Evolutionary conservation across 2,888 invertebrate genomes (phyloP), one percentile per base, ranked within the genome.

Genomic region (Torymus tubicola): DNA sequence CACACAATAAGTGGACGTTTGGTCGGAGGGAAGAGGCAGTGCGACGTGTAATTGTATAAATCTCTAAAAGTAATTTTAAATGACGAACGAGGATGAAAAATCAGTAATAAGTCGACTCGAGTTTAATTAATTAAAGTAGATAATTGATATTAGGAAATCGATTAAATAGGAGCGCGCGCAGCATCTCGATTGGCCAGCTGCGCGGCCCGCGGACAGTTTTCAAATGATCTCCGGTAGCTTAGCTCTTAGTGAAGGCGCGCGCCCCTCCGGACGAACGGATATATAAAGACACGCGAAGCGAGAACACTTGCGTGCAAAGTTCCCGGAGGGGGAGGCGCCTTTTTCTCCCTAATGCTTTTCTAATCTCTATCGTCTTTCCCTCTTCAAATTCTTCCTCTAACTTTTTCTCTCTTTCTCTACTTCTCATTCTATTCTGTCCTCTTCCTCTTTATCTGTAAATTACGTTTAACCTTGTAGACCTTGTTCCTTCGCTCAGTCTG

Each of bases 181-280:
- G 90, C 89, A 89, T 89, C 89, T 89, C 87, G 90, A 75, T 90
- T 90, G 90, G 90, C 90, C 89, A 82, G 90, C 90, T 87, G 90
- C 89, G 90, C 86, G 83, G 87, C 90, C 90, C 90, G 90, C 88
- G 88, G 88, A 90, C 90, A 90, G 90, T 91, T 91, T 91, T 91
- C 90, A 88, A 90, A 91, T 90, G 90, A 90, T 90, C 90, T 90
- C 90, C 89, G 89, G 89, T 90, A 90, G 90, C 88, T 89, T 91
- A 90, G 90, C 89, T 90, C 87, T 89, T 90, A 90, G 90, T 18
- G 14, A 50, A 65, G 24, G 52, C 63, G 55, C 57, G 50, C 67
- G 75, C 71, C 18, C 24, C 58, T 69, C 67, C 70, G 58, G 58
- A 55, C 24, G 70, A 67, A 67, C 68, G 65, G 81, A 78, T 86